phyloP scores from a whole-genome alignment of 2,888 invertebrate genomes.

The Calliopum simillimum region DNA sequence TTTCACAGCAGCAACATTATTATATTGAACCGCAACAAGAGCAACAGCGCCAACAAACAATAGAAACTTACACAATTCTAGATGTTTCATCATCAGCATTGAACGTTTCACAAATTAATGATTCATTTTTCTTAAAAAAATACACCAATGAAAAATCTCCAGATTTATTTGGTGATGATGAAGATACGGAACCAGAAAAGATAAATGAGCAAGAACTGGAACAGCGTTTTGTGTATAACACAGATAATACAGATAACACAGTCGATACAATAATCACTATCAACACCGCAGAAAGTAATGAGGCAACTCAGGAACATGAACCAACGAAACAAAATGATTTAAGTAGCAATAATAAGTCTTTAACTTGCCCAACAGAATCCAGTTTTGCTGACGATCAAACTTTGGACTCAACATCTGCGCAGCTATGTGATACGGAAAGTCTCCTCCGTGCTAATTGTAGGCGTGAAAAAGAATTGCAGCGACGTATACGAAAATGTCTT shows the following conservation, averaged over 20 bases:
- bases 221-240: neutral
- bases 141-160: slow-evolving; percentile 70
- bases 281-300: neutral
- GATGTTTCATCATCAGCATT: slow-evolving; percentile 20
- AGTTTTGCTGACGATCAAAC: slow-evolving; percentile 59
- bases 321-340: slow-evolving; percentile 17
- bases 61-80: neutral
- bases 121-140: slow-evolving; percentile 54
- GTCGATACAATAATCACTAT: neutral
- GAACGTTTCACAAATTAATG: slow-evolving; percentile 45
- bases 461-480: slow-evolving; percentile 58
- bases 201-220: slow-evolving; percentile 10
- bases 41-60: no score
- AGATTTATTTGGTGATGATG: slow-evolving; percentile 73
- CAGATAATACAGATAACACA: no score
- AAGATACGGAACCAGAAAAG: slow-evolving; percentile 49
- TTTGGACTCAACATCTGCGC: slow-evolving; percentile 48
- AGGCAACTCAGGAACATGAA: neutral
- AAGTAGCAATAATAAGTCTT: slow-evolving; percentile 48
- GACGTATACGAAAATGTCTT: slow-evolving; percentile 71
- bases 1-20: no score
- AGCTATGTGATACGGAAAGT: slow-evolving; percentile 38
- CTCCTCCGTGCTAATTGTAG: slow-evolving; percentile 57
- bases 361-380: slow-evolving; percentile 55
- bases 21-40: no score